Evolutionary conservation across 2,888 invertebrate genomes (phyloP).

Genomic region (Oscheius onirici): DNA sequence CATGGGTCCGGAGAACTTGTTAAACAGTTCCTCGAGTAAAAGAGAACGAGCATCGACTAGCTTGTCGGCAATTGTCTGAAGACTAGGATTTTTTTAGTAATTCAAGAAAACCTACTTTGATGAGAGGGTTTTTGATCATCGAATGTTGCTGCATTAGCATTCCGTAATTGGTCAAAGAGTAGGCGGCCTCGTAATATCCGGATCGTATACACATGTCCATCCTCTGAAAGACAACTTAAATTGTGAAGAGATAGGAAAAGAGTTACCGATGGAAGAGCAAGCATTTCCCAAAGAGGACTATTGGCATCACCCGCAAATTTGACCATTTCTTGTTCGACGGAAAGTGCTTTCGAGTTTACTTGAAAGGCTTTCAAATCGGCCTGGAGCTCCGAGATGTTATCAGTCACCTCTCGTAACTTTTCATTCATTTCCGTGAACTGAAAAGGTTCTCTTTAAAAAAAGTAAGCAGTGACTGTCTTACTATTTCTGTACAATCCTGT

Average conservation of each 20-base stretch:
- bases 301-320: conserved; percentile 49
- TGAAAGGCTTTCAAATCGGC: conserved; percentile 57
- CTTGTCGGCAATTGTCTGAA: conserved; percentile 61
- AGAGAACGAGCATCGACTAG: conserved; percentile 66
- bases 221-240: conserved; percentile 44
- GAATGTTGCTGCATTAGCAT: conserved; percentile 55
- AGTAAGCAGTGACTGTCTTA: conserved; percentile 26
- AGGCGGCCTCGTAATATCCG: conserved; percentile 68
- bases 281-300: conserved; percentile 64
- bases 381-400: conserved; percentile 55
- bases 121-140: conserved; percentile 35
- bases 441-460: conserved; percentile 28
- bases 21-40: conserved; percentile 68
- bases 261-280: conserved; percentile 58
- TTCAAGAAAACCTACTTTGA: conserved; percentile 19
- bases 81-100: background rate
- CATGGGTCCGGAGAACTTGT: conserved; percentile 68
- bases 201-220: conserved; percentile 70
- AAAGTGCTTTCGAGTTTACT: conserved; percentile 42
- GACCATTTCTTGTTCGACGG: conserved; percentile 54
- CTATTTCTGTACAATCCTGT: conserved; percentile 68
- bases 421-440: conserved; percentile 66
- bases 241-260: background rate
- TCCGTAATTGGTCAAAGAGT: conserved; percentile 69
- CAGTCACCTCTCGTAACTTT: conserved; percentile 53